Conservation (phyloP, 2,888 invertebrate species). For the Eupithecia vulgata region DNA sequence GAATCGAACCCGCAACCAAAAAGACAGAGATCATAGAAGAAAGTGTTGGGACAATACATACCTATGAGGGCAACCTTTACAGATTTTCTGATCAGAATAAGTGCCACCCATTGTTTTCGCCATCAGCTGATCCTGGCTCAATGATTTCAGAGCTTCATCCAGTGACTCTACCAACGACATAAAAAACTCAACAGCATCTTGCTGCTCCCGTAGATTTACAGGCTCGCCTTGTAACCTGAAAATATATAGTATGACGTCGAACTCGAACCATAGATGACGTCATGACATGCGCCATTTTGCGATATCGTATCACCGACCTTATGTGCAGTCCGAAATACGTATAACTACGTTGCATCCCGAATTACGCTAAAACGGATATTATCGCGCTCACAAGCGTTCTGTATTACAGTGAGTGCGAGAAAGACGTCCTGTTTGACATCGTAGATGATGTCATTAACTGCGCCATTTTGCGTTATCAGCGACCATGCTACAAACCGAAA, state of each 20-base stretch:
- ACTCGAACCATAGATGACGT: too few relatives aligned
- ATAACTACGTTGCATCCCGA: too few relatives aligned
- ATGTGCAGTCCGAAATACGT: neutral
- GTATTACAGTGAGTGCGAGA: too few relatives aligned
- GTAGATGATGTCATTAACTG: too few relatives aligned
- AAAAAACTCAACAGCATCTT: constrained; percentile 99
- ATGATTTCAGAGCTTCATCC: constrained; percentile 96
- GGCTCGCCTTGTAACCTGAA: constrained; percentile 93
- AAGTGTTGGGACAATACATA: constrained; percentile 52
- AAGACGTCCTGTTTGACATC: too few relatives aligned
- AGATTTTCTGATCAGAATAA: constrained; percentile 99
- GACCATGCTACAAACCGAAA: too few relatives aligned
- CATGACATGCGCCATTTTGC: too few relatives aligned
- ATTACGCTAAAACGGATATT: too few relatives aligned
- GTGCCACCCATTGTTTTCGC: constrained; percentile 97
- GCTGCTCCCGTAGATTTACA: constrained; percentile 98
- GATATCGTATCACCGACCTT: neutral
- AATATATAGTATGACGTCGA: too few relatives aligned
- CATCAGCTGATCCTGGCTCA: constrained; percentile 96
- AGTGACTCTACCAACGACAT: constrained; percentile 98
- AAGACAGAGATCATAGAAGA: constrained; percentile 19
- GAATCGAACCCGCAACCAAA: too few relatives aligned
- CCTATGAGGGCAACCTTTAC: constrained; percentile 99
- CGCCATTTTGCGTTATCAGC: too few relatives aligned
- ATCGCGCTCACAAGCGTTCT: too few relatives aligned